Evolutionary conservation across 2,797 vertebrate species (phyloP).

Genomic region (Tiaroga cobitis): DNA sequence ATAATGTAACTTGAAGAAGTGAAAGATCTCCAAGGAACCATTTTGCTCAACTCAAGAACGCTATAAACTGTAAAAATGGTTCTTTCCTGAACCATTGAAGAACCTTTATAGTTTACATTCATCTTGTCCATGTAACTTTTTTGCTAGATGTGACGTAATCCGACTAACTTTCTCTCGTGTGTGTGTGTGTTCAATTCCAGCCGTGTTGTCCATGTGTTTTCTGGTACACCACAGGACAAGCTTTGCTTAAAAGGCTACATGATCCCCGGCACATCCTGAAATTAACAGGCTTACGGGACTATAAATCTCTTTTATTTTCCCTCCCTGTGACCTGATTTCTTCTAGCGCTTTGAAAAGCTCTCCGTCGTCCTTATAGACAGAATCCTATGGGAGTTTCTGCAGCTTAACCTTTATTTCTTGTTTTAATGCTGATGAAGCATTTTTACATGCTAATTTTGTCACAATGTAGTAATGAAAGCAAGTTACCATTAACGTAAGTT

Average conservation of each 20-base stretch:
- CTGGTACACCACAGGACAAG: constrained; percentile 56
- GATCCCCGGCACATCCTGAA: constrained; percentile 71
- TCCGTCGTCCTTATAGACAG: background rate
- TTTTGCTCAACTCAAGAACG: background rate
- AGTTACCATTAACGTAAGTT: background rate
- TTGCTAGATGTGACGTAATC: background rate
- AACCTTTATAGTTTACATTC: background rate
- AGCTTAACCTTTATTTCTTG: constrained; percentile 1
- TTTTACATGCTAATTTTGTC: background rate
- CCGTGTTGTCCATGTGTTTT: constrained; percentile 69
- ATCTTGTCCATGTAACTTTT: background rate
- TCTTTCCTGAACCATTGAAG: background rate
- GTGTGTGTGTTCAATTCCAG: background rate
- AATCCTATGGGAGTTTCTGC: constrained; percentile 34
- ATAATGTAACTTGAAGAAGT: background rate
- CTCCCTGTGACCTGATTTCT: constrained; percentile 62
- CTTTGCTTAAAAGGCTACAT: constrained; percentile 65
- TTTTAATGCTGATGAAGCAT: constrained; percentile 11
- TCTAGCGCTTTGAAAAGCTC: constrained; percentile 40
- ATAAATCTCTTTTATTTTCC: constrained; percentile 75
- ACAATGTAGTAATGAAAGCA: background rate
- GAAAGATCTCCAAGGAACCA: background rate
- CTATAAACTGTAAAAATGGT: background rate
- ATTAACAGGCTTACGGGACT: constrained; percentile 69
- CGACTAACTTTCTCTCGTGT: background rate